Evolutionary conservation across 2,113 vertebrate species (phyloP), one percentile per base, ranked within the genome.

Genomic region (Porphyrio hochstetteri): DNA sequence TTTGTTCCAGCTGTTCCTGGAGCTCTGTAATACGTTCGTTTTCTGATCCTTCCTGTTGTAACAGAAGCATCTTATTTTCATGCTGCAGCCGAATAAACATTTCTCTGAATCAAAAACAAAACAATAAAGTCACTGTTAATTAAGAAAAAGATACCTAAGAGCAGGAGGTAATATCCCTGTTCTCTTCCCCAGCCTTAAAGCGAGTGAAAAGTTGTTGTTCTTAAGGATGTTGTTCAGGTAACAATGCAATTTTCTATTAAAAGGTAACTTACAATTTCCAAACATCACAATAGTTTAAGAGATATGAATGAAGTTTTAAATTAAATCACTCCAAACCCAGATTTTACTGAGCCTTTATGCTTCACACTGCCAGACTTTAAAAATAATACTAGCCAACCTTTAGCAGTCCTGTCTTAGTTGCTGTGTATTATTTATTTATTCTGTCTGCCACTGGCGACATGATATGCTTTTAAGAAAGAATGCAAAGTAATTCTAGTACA

Each of bases 51-150:
- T 99, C 99, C 97, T 99, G 99, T 88, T 99, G 98, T 82, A 99
- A 97, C 8, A 98, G 98, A 50, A 99, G 98, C 99, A 99, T 99
- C 97, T 99, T 99, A 91, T 99, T 99, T 97, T 99, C 99, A 91
- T 99, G 99, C 91, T 99, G 99, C 92, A 99, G 98, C 46, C 97
- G 97, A 94, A 99, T 99, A 96, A 99, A 99, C 98, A 98, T 99
- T 81, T 99, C 99, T 92, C 99, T 99, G 82, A 60, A 82, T 20
- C 50, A 61, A 56, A 89, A 96, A 46, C 35, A 82, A 89, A 13
- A 53, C 29, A 35, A 50, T 48, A 82, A 63, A 55, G 23, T 35
- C 38, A 52, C 4, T 53, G 24, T 60, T 89, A 52, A 38, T 48
- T 67, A 65, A 63, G 31, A 68, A 83, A 50, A 79, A 89, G 8